Conservation (phyloP, 2,888 invertebrate species). For the Mellilla xanthometata region DNA sequence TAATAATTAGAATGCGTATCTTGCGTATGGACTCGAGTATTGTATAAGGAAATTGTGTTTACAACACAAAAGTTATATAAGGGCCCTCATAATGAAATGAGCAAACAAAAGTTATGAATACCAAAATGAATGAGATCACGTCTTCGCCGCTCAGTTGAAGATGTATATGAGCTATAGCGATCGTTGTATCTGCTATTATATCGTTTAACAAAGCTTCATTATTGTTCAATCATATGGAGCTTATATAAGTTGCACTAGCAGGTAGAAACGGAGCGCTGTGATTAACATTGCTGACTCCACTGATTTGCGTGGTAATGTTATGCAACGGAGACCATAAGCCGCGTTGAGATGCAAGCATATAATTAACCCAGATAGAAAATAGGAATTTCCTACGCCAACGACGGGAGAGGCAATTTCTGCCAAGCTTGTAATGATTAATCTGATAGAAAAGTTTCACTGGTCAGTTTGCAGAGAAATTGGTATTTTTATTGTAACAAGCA, state of each 20-base stretch:
- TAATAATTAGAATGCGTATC: conserved; percentile 1
- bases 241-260: conserved; percentile 38
- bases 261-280: conserved; percentile 39
- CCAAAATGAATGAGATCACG: not conserved
- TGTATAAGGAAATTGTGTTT: conserved; percentile 11
- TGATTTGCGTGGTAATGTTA: conserved; percentile 40
- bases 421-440: conserved; percentile 7
- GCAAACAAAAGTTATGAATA: conserved; percentile 6
- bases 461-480: not conserved
- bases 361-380: conserved; percentile 33
- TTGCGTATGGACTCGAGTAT: conserved; percentile 2
- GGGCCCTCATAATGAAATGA: conserved; percentile 2
- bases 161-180: too few relatives aligned
- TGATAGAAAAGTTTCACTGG: conserved; percentile 2
- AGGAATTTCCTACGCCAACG: conserved; percentile 22
- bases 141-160: not conserved
- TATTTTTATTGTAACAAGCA: conserved; percentile 14
- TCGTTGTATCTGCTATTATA: not conserved
- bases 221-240: conserved; percentile 25
- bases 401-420: conserved; percentile 14
- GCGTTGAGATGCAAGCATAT: conserved; percentile 30
- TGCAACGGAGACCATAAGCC: conserved; percentile 39
- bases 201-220: conserved; percentile 14
- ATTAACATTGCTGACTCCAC: conserved; percentile 29
- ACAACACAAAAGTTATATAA: conserved; percentile 15